A percentile compares a stretch with the other conserved stretches of the same genome.
phyloP scores from a whole-genome alignment of 2,113 vertebrate species.

The Psilopsiagon aymara region DNA sequence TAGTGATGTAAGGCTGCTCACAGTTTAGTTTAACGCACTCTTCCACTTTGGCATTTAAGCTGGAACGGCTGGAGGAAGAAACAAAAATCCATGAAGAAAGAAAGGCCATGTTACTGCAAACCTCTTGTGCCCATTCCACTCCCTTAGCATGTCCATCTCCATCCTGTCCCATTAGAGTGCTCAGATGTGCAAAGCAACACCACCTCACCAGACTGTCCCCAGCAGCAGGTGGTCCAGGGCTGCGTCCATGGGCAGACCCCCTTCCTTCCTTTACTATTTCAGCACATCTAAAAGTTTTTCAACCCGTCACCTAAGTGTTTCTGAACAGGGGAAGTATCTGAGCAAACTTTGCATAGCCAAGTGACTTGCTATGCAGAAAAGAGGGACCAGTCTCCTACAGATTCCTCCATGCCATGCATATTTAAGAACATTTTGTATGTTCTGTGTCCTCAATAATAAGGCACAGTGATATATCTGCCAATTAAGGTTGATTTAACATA shows the following conservation, averaged over 20 bases:
- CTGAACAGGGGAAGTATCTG: background rate
- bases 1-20: conserved; percentile 87
- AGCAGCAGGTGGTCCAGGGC: background rate
- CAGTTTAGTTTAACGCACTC: conserved; percentile 93
- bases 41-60: conserved; percentile 92
- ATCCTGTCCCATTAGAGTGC: background rate
- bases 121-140: fast-evolving
- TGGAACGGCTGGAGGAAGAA: conserved; percentile 86
- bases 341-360: background rate
- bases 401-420: background rate
- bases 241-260: too few relatives aligned
- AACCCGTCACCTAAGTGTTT: background rate
- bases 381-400: background rate
- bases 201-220: background rate
- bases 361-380: background rate
- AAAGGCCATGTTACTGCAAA: background rate
- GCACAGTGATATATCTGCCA: background rate
- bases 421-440: background rate
- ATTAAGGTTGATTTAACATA: background rate
- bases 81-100: conserved; percentile 8
- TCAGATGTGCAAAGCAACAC: background rate
- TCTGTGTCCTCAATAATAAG: background rate
- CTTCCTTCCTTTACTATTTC: background rate
- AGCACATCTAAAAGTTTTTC: background rate
- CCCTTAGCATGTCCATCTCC: background rate